Evolutionary conservation across 2,888 invertebrate genomes (phyloP).

Genomic region (Labia minor): DNA sequence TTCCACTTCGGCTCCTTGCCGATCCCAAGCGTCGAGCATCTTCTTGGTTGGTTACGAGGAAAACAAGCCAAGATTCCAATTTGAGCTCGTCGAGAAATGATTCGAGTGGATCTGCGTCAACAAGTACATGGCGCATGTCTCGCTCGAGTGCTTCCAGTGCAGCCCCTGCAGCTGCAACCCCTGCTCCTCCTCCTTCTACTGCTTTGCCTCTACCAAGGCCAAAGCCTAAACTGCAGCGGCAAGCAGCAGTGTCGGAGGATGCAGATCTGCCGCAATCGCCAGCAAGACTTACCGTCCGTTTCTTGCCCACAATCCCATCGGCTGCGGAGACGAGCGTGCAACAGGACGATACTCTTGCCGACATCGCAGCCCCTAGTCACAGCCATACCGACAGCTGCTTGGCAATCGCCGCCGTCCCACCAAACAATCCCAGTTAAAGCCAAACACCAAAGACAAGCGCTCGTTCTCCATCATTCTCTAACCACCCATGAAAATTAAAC

Average conservation of each 20-base stretch:
- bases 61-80: slow-evolving; percentile 86
- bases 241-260: slow-evolving; percentile 68
- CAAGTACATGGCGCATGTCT: slow-evolving; percentile 80
- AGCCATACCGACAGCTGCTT: neutral
- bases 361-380: slow-evolving; percentile 21
- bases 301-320: slow-evolving; percentile 61
- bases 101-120: slow-evolving; percentile 78
- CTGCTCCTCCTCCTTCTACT: slow-evolving; percentile 26
- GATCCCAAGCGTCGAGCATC: slow-evolving; percentile 71
- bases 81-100: slow-evolving; percentile 82
- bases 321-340: slow-evolving; percentile 61
- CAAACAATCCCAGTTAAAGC: neutral
- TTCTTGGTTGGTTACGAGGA: slow-evolving; percentile 81
- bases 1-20: slow-evolving; percentile 54
- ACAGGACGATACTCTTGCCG: slow-evolving; percentile 47
- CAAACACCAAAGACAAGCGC: neutral
- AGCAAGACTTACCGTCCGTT: slow-evolving; percentile 45
- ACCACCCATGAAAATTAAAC: too few relatives aligned
- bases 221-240: slow-evolving; percentile 68
- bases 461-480: neutral
- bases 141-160: slow-evolving; percentile 66
- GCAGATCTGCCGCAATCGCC: slow-evolving; percentile 48
- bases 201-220: slow-evolving; percentile 30
- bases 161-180: slow-evolving; percentile 28
- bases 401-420: neutral